Conservation (phyloP, 1,140 invertebrate species). For the Centruroides vittatus region DNA sequence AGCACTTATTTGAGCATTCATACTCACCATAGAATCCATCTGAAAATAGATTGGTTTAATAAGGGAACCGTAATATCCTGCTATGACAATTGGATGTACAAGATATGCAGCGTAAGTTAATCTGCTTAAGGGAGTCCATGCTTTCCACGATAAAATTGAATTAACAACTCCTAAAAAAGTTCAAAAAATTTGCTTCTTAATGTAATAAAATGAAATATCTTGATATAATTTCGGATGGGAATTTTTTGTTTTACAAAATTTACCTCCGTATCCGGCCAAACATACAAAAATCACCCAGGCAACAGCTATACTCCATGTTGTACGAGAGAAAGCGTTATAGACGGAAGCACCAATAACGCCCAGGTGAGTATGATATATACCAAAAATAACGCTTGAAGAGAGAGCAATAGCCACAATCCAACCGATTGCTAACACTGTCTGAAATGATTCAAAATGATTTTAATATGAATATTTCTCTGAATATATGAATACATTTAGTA, state of each 20-base stretch:
- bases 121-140: constrained; percentile 27
- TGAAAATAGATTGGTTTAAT: too few relatives aligned
- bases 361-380: constrained; percentile 9
- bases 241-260: neutral
- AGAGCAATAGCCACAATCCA: constrained; percentile 6
- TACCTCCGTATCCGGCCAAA: constrained; percentile 22
- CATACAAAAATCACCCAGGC: constrained; percentile 36
- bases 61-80: constrained; percentile 12
- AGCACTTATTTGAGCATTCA: too few relatives aligned
- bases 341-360: constrained; percentile 32
- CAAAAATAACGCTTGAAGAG: constrained; percentile 9
- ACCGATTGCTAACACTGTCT: neutral
- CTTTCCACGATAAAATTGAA: constrained; percentile 27
- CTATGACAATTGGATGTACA: constrained; percentile 25
- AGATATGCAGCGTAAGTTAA: constrained; percentile 32
- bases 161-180: constrained; percentile 23
- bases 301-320: constrained; percentile 29
- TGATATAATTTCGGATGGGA: too few relatives aligned
- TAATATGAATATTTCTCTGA: neutral
- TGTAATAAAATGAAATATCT: too few relatives aligned
- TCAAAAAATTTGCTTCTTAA: neutral
- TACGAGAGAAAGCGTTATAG: constrained; percentile 26
- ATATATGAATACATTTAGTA: neutral
- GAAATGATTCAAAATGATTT: neutral
- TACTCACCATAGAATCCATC: too few relatives aligned